Conservation (phyloP, 2,113 vertebrate species). For the Chloropsis cyanopogon region DNA sequence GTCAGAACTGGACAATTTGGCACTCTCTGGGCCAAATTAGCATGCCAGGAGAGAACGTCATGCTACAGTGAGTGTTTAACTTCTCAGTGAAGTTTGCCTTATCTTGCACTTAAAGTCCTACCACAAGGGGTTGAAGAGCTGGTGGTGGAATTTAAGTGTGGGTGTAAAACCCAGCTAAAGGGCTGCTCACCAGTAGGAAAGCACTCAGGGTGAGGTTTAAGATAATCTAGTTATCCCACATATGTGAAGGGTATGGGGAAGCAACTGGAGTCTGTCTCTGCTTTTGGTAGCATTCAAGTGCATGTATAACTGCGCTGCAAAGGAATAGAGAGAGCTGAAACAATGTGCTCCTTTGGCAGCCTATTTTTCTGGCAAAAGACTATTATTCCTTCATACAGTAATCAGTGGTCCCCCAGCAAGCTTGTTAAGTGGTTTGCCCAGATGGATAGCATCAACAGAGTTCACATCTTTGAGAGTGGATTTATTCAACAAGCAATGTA, state of each 20-base stretch:
- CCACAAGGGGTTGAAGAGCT: not conserved
- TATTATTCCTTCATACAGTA: not conserved
- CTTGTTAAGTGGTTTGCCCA: not conserved
- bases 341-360: not conserved
- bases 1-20: not conserved
- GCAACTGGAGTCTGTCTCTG: not conserved
- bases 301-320: accelerated
- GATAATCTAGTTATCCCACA: not conserved
- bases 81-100: not conserved
- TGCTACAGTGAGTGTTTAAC: not conserved
- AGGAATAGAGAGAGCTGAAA: not conserved
- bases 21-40: not conserved
- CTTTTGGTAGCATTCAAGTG: accelerated
- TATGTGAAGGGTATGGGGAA: not conserved
- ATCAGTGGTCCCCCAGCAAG: not conserved
- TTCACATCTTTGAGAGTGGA: not conserved
- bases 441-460: not conserved
- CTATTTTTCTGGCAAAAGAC: not conserved
- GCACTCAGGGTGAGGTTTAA: not conserved
- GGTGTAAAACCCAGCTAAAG: not conserved
- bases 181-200: not conserved
- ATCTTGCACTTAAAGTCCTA: not conserved
- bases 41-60: not conserved
- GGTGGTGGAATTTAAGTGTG: not conserved
- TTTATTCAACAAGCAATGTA: not conserved